These are phyloP conservation scores for Euwallacea fornicatus DNA, from an alignment of 1,140 invertebrate species.

Conservation along the genomic window DNA sequence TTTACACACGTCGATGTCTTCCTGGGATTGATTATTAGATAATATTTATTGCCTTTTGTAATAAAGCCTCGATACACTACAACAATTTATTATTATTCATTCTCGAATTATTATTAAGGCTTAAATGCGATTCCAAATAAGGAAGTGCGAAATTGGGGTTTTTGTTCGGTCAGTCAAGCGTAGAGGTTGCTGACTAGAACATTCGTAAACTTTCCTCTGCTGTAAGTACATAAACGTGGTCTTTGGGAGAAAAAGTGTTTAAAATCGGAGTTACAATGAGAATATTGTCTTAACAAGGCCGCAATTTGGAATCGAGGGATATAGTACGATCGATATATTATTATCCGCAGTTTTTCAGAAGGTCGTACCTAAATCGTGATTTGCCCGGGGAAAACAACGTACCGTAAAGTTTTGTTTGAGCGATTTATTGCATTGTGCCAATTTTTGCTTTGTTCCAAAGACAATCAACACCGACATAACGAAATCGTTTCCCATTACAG, in stretches of 20 bases:
- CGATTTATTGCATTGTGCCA: conserved; percentile 1
- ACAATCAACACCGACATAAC: neutral
- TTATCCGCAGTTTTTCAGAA: conserved; percentile 33
- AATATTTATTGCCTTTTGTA: conserved; percentile 5
- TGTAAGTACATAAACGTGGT: neutral
- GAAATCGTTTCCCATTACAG: no score
- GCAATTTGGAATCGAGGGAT: conserved; percentile 22
- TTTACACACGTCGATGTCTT: neutral
- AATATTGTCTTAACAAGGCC: neutral
- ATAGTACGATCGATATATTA: conserved; percentile 25
- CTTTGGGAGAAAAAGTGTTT: neutral
- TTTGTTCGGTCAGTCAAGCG: neutral
- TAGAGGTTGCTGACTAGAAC: neutral
- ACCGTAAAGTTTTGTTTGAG: neutral
- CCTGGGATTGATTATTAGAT: neutral
- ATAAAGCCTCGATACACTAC: neutral
- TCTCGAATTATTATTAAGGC: neutral
- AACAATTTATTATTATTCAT: conserved; percentile 1
- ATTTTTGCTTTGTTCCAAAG: neutral
- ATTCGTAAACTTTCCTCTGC: neutral
- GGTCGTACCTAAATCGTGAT: conserved; percentile 28
- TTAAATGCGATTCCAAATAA: conserved; percentile 4
- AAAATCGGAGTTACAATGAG: neutral
- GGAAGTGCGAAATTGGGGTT: conserved; percentile 6
- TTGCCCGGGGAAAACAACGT: conserved; percentile 15